phyloP scores from a whole-genome alignment of 1,140 invertebrate species.

The Brachionus paranguensis region DNA sequence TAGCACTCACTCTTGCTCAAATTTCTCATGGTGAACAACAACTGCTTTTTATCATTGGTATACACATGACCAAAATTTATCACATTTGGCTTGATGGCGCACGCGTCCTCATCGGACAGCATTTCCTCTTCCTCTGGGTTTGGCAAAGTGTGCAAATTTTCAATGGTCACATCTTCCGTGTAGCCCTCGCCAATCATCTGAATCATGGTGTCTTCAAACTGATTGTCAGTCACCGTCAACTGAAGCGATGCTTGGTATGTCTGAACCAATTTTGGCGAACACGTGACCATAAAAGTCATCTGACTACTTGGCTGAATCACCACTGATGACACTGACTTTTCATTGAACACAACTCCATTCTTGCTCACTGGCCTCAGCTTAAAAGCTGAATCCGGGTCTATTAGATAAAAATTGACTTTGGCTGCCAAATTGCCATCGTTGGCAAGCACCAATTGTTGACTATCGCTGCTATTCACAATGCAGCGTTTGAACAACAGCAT shows the following conservation, averaged over 20 bases:
- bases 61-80: slow-evolving; percentile 54
- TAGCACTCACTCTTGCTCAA: slow-evolving; percentile 48
- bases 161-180: slow-evolving; percentile 52
- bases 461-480: slow-evolving; percentile 47
- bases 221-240: slow-evolving; percentile 53
- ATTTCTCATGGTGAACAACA: slow-evolving; percentile 53
- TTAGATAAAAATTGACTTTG: slow-evolving; percentile 46
- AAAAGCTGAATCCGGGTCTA: slow-evolving; percentile 18
- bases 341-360: slow-evolving; percentile 42
- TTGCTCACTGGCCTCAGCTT: background rate
- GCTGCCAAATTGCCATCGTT: slow-evolving; percentile 55
- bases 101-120: slow-evolving; percentile 38
- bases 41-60: slow-evolving; percentile 48
- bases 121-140: background rate
- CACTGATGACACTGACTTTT: slow-evolving; percentile 51
- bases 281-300: slow-evolving; percentile 49
- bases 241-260: slow-evolving; percentile 50
- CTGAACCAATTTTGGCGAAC: slow-evolving; percentile 45
- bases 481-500: slow-evolving; percentile 51
- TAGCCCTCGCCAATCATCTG: slow-evolving; percentile 54
- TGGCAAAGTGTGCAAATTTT: slow-evolving; percentile 11
- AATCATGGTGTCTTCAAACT: slow-evolving; percentile 54
- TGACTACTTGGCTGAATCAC: slow-evolving; percentile 48
- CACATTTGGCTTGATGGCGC: slow-evolving; percentile 52
- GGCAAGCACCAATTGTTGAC: slow-evolving; percentile 48